These are phyloP conservation scores for Papilio demoleus DNA, from an alignment of 2,888 invertebrate genomes.

Conservation along the genomic window DNA sequence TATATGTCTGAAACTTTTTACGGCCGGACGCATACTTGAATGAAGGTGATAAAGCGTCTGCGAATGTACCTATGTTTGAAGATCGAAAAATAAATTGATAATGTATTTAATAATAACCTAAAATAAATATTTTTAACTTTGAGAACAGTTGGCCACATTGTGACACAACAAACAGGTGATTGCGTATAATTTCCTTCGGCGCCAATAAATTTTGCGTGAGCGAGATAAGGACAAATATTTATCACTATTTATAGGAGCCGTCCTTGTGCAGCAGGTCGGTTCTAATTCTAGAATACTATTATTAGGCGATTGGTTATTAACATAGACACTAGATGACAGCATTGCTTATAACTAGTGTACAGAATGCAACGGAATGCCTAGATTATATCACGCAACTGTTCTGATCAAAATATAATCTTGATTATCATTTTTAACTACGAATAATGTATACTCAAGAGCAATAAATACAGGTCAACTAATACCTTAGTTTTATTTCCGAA, in stretches of 20 bases:
- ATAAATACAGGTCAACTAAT: no score
- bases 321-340: constrained; percentile 51
- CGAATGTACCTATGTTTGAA: no score
- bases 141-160: not conserved
- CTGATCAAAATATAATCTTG: not conserved
- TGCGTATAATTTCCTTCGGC: constrained; percentile 31
- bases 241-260: constrained; percentile 48
- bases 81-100: no score
- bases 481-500: no score
- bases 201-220: constrained; percentile 33
- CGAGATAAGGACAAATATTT: constrained; percentile 39
- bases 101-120: not conserved
- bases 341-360: constrained; percentile 51
- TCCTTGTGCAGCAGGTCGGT: constrained; percentile 44
- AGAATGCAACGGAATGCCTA: constrained; percentile 50
- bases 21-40: no score
- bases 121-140: not conserved
- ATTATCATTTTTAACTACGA: not conserved
- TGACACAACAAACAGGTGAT: constrained; percentile 37
- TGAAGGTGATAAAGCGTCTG: no score
- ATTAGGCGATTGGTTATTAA: constrained; percentile 50
- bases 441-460: no score
- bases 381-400: constrained; percentile 44
- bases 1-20: no score
- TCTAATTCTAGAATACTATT: constrained; percentile 44